Evolutionary conservation across 2,113 vertebrate genomes (phyloP), one percentile per base, ranked within the genome.

Genomic region (Hystrix brachyura): DNA sequence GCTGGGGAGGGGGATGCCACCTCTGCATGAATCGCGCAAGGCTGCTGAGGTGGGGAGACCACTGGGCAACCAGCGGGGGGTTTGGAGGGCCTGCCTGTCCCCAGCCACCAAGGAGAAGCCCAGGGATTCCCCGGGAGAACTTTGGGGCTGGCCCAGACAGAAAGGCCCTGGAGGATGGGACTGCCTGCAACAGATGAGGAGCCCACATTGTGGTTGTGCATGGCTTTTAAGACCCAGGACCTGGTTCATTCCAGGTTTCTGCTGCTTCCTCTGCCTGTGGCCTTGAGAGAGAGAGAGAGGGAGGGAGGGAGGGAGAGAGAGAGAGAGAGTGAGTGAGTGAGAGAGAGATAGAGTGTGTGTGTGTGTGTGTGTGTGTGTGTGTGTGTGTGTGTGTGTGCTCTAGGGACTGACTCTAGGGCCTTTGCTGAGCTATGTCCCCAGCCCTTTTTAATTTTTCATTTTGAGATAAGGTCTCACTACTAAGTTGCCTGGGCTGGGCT

Each of bases 141-240:
- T 12, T 2, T 4, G 14, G 25, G 67, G 29, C 15, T 13, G 27
- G 71, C 27, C 38, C 46, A 21, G 48, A 1, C 0, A 17, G 4
- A 18, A n/a, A 18, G 0, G 17, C 7, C 29, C 3, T 3, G 38
- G 85, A 67, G 11, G 43, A 48, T 34, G 12, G 67, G 25, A 43
- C n/a, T 7, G 13, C 62, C 29, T 12, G 3, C 0, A 3, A 23
- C 13, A 11, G 19, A 11, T 0, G 23, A 57, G 48, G 46, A 34
- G 29, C 69, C 7, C 0, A 13, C 0, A 0, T 5, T 53, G n/a
- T 4, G 19, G 62, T 5, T 4, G 13, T 48, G 27, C 55, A 32
- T 4, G 1, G 27, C 90, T 74, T 48, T 5, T 8, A n/a, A 84
- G 43, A 10, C 80, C 3, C 5, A 29, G 34, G 17, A 0, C 0